A percentile compares a stretch with the other conserved stretches of the same genome.
Evolutionary conservation across 2,113 vertebrate genomes (phyloP).

Genomic region (Limnothrissa miodon): DNA sequence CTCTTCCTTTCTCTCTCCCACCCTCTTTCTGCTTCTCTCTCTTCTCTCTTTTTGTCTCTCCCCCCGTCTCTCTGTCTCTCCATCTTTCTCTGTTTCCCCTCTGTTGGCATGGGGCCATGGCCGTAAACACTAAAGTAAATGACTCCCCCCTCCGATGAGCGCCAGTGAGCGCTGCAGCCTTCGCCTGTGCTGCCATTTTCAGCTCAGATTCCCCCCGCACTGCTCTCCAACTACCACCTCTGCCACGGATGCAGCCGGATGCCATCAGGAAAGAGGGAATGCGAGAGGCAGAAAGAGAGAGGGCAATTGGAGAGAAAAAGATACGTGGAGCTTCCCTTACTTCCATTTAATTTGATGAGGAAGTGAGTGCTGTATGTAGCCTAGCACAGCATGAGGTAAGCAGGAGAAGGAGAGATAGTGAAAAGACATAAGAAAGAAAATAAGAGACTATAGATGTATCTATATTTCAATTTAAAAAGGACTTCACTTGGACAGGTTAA

Average conservation of each 20-base stretch:
- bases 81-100: slow-evolving; percentile 10
- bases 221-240: not conserved
- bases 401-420: not conserved
- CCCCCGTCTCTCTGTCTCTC: not conserved
- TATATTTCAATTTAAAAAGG: no score
- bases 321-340: not conserved
- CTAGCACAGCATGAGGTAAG: not conserved
- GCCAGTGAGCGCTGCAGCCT: slow-evolving; percentile 38
- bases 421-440: not conserved
- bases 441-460: no score
- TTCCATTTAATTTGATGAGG: not conserved
- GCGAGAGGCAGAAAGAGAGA: not conserved
- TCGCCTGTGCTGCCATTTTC: slow-evolving; percentile 57
- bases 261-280: not conserved
- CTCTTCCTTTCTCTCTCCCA: not conserved
- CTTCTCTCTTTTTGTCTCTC: not conserved
- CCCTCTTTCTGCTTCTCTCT: not conserved
- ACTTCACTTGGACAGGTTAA: no score
- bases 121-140: slow-evolving; percentile 65
- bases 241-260: not conserved
- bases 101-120: slow-evolving; percentile 58
- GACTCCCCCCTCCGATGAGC: slow-evolving; percentile 56
- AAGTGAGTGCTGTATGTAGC: not conserved
- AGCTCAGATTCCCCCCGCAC: slow-evolving; percentile 53
- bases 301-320: not conserved